Conservation (phyloP, 2,888 invertebrate species). For the Spisula subtruncata region DNA sequence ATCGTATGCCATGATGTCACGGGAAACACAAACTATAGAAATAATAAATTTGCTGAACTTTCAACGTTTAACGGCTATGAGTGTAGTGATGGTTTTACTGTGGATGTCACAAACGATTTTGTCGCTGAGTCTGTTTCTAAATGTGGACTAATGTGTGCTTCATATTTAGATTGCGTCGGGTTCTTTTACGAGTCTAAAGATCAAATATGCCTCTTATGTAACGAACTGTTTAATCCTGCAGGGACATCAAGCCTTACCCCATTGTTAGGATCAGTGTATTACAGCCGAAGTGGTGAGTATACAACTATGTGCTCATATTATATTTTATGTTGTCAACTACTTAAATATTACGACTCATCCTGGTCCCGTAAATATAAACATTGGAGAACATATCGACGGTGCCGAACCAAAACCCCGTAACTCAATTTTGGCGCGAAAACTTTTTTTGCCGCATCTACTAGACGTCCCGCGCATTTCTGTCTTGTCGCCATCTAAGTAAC, state of each 20-base stretch:
- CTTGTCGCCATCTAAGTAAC: too few species aligned
- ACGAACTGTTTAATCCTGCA: background rate
- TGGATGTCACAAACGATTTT: background rate
- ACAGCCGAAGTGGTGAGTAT: constrained; percentile 2
- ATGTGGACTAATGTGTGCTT: background rate
- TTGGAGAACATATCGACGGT: too few species aligned
- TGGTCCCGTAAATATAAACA: too few species aligned
- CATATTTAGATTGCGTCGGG: background rate
- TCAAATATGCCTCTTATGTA: background rate
- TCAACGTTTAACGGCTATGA: background rate
- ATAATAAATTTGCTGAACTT: background rate
- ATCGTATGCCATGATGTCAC: background rate
- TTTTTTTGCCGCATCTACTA: too few species aligned
- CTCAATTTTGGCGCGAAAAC: too few species aligned
- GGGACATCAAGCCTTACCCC: background rate
- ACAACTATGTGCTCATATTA: background rate
- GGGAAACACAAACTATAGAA: background rate
- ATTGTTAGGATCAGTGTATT: background rate
- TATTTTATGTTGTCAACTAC: background rate
- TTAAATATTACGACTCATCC: too few species aligned
- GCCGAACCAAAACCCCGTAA: too few species aligned
- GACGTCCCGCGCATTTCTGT: too few species aligned
- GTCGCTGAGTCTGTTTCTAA: background rate
- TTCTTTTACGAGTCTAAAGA: background rate
- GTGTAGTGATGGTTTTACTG: background rate